Base-by-base conservation (phyloP, 2,797 vertebrate species). In the Sylvia borin region DNA sequence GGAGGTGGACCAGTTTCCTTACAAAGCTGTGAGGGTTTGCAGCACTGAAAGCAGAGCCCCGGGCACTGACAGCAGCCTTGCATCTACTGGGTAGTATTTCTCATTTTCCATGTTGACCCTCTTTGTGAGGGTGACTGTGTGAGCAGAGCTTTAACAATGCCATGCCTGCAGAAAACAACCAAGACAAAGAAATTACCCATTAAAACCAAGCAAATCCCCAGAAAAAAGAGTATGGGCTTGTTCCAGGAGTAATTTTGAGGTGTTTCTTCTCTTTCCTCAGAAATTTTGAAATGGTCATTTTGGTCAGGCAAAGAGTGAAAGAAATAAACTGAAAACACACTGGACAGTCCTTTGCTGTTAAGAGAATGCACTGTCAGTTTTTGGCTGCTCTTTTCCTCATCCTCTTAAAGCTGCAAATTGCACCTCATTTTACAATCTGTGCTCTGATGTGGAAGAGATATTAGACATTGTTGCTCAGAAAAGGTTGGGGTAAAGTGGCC, bases 391-490 rank as follows among this genome's bases (percentile, higher is more conserved):
- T 95, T 74, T 91, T 78, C 82, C 68, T 90, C 48, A 50, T 58
- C 31, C 83, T 79, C 51, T 91, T 91, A 91, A 70, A 93, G 83
- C 82, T 88, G 67, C 40, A 94, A 95, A 96, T 94, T 84, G 85
- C 42, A 81, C 58, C 58, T 96, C 76, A 92, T 95, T 96, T 94
- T 86, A 42, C 57, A 93, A 31, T 86, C 83, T 90, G 68, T 78
- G 40, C 72, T 91, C 68, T 77, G 85, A 93, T 94, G 86, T 92
- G 96, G 85, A 95, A 96, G 60, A 85, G 70, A 82, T 93, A 96
- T 97, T 96, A 96, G 80, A 53, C 31, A 48, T 29, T 74, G 79
- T 71, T 88, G 68, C 85, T 94, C 26, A 88, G 90, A 95, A 96
- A 89, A 92, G 57, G 48, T 70, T 66, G 50, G n/a, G 53, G 61